Base-by-base conservation (phyloP, 1,140 invertebrate genomes). In the Drosophila sucinea region DNA sequence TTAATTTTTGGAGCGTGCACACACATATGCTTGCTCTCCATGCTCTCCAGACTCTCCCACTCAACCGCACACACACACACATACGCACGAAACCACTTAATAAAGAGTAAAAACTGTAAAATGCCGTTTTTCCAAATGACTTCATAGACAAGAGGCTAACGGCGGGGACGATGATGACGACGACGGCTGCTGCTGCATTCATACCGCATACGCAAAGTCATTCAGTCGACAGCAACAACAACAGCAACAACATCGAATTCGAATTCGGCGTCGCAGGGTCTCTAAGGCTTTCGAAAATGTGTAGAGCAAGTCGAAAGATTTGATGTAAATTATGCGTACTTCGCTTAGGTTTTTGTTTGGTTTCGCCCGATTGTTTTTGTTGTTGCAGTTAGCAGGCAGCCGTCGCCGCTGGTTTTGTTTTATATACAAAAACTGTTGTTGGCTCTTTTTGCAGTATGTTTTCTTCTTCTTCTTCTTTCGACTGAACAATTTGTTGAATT, bases 1-100 rank as follows among this genome's bases (percentile, higher is more conserved):
- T 89, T 89, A 90, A 89, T 89, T 87, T 90, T 86, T 90, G 86
- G 86, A 90, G 86, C 86, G 82, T 90, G 86, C 89, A 86, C 81
- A 81, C 73, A 85, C 66, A 86, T 80, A 75, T 74, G 72, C 65
- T 63, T 67, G 30, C 73, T 62, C 55, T 55, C 51, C 23, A 23
- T 17, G 2, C 64, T 33, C 61, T 44, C 23, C 70, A 77, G 80
- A 77, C 80, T 76, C 71, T 72, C 84, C 75, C 86, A 71, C 80
- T 71, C 77, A 64, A 41, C 32, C 27, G 17, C 61, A 27, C 58
- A 57, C 63, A 23, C 64, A 61, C 68, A 38, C 62, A 64, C 62
- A 54, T 58, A 67, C 54, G 33, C 60, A 71, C 60, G 44, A 68
- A 41, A 69, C 71, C 86, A 87, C 86, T 90, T 82, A 80, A 90